These are phyloP conservation scores for Nasonia giraulti DNA, from an alignment of 1,140 invertebrate genomes.

Conservation along the genomic window DNA sequence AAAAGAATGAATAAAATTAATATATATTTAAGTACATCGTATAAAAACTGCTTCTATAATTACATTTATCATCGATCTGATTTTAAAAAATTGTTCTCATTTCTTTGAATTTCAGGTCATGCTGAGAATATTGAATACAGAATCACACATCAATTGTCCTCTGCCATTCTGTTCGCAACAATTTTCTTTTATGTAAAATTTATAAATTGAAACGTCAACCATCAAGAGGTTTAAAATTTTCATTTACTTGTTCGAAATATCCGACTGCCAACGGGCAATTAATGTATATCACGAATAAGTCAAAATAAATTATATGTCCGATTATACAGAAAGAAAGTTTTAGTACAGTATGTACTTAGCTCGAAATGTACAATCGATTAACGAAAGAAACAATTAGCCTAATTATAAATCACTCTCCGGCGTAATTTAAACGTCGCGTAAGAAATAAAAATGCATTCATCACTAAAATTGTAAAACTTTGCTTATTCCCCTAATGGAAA, in stretches of 20 bases:
- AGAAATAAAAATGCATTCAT: constrained; percentile 37
- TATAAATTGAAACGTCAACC: constrained; percentile 39
- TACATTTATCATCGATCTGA: too few relatives aligned
- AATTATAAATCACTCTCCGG: not conserved
- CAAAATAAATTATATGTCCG: not conserved
- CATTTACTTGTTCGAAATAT: not conserved
- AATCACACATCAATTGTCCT: constrained; percentile 35
- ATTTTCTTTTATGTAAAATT: constrained; percentile 31
- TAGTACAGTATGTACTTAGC: too few relatives aligned
- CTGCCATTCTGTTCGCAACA: constrained; percentile 28
- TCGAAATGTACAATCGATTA: not conserved
- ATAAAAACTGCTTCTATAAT: too few relatives aligned
- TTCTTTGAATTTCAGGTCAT: constrained; percentile 20
- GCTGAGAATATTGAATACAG: constrained; percentile 19
- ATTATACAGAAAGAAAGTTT: not conserved
- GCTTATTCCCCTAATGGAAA: constrained; percentile 39
- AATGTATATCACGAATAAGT: not conserved
- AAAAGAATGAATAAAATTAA: too few relatives aligned
- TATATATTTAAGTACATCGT: too few relatives aligned
- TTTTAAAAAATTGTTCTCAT: too few relatives aligned
- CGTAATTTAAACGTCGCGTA: not conserved
- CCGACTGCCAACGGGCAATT: constrained; percentile 1
- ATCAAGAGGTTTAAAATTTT: constrained; percentile 25
- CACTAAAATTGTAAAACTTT: constrained; percentile 30
- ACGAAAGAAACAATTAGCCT: not conserved